Evolutionary conservation across 1,140 invertebrate species (phyloP).

Genomic region (Arctopsyche grandis): DNA sequence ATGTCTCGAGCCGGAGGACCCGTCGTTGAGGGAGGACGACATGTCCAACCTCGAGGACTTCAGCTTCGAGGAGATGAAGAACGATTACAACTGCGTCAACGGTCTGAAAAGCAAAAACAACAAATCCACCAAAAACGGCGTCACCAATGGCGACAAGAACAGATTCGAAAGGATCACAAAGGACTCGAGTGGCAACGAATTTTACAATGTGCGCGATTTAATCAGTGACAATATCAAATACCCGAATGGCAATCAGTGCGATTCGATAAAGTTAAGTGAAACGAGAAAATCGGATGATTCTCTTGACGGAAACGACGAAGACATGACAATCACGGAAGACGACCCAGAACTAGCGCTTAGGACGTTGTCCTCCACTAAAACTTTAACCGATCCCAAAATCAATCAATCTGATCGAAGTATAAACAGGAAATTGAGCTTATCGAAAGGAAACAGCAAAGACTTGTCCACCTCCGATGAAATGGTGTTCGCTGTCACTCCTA

Average conservation of each 20-base stretch:
- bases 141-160: constrained; percentile 52
- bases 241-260: constrained; percentile 41
- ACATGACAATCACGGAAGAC: constrained; percentile 66
- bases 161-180: constrained; percentile 39
- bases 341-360: constrained; percentile 59
- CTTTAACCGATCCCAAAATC: constrained; percentile 59
- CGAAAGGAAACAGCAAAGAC: constrained; percentile 64
- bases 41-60: constrained; percentile 63
- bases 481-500: constrained; percentile 66
- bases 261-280: constrained; percentile 38
- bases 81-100: constrained; percentile 49
- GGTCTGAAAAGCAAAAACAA: constrained; percentile 35
- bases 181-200: constrained; percentile 42
- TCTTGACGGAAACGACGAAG: constrained; percentile 63
- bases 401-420: constrained; percentile 51
- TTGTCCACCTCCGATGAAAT: constrained; percentile 67
- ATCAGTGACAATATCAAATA: constrained; percentile 53
- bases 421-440: constrained; percentile 56
- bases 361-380: constrained; percentile 53
- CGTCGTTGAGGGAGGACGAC: constrained; percentile 65
- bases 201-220: constrained; percentile 51
- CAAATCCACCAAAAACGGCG: constrained; percentile 48
- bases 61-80: constrained; percentile 63
- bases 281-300: constrained; percentile 62
- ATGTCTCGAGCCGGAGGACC: constrained; percentile 67